Evolutionary conservation across 1,140 invertebrate species (phyloP), one percentile per base, ranked within the genome.

Genomic region (Trichonephila clavipes): DNA sequence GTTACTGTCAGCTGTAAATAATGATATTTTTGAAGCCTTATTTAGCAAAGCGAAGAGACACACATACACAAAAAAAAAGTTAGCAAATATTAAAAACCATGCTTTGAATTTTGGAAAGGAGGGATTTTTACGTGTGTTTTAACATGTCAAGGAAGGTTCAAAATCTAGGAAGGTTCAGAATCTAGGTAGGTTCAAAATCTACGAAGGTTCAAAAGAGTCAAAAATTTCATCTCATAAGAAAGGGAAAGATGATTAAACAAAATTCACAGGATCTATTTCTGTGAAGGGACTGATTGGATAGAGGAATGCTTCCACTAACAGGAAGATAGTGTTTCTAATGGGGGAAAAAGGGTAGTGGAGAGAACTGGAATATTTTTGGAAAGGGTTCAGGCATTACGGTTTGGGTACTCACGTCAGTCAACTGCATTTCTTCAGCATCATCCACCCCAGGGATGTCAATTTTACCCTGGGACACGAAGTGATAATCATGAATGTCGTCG

Each of bases 381-480:
- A 61, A 28, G 28, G 88, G 44, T 44, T n/a, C 16, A n/a, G 44
- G 21, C 40, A 28, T 44, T 59, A 34, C 59, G 85, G 24, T 58
- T 91, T 34, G 24, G 24, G 81, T 94, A 95, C 95, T 95, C 92
- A 95, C 98, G 97, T 99, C 99, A 95, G 99, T 99, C 95, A 98
- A 96, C 94, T 95, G 95, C 97, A 98, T 98, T 97, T 99, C 99
- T 96, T 99, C 99, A 95, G 97, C 97, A 96, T 99, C 99, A 97
- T 99, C 98, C 94, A 99, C 97, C 96, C 97, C 98, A 95, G 99
- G 98, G 96, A 99, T 99, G 95, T 98, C 98, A 94, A 98, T 97
- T 97, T 99, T 99, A 96, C 99, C 99, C 97, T 99, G 99, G 96
- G 98, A 97, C 95, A 99, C 98, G 97, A 98, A 99, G 97, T 97